Evolutionary conservation across 2,797 vertebrate species (phyloP).

Genomic region (Setipinna tenuifilis): DNA sequence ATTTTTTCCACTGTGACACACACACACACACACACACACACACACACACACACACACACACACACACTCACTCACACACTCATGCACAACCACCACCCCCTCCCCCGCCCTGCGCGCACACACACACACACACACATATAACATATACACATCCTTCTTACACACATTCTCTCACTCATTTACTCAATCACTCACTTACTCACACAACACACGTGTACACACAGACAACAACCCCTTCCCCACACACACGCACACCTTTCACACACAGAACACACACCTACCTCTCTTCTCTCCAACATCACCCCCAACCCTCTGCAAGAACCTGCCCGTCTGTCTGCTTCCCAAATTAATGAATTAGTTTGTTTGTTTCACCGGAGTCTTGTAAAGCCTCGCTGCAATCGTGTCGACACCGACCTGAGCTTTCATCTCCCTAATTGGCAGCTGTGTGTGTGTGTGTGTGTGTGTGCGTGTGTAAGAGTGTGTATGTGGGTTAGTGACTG

Average conservation of each 20-base stretch:
- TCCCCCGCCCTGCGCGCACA: too few relatives aligned
- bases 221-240: neutral
- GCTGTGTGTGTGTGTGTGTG: constrained; percentile 57
- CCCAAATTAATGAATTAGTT: constrained; percentile 58
- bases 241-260: neutral
- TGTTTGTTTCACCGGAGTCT: constrained; percentile 70
- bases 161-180: too few relatives aligned
- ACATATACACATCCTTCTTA: too few relatives aligned
- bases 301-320: neutral
- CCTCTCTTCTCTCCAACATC: neutral
- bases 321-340: constrained; percentile 46
- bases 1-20: neutral
- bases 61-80: too few relatives aligned
- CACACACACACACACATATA: too few relatives aligned
- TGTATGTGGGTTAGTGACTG: too few relatives aligned
- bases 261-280: neutral
- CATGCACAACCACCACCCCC: too few relatives aligned
- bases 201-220: constrained; percentile 1
- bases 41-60: neutral
- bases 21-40: constrained; percentile 27
- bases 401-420: constrained; percentile 44
- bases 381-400: constrained; percentile 56
- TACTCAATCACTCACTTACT: too few relatives aligned
- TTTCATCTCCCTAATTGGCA: constrained; percentile 73
- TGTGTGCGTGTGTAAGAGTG: constrained; percentile 29